Evolutionary conservation across 2,797 vertebrate species (phyloP), one percentile per base, ranked within the genome.

Genomic region (Peromyscus nudipes): DNA sequence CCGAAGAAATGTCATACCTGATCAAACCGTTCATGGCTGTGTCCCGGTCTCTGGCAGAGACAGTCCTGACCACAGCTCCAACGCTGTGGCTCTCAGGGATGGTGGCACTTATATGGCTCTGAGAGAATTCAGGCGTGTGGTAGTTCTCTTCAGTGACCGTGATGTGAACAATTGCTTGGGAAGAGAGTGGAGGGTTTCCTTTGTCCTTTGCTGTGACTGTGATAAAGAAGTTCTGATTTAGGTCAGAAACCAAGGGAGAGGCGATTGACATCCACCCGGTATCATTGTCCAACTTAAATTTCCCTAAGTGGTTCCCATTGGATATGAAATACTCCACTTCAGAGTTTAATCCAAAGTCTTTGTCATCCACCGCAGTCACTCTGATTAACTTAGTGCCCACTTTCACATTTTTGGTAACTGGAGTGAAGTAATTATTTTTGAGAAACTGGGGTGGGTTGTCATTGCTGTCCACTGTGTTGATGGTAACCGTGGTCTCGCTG

Each of bases 61-160:
- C 97, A 0, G 99, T 99, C 90, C 99, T 99, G 93, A 99, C 98
- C 73, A 99, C 97, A 0, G 99, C 97, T 90, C 99, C 99, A 0
- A 99, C 97, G n/a, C 98, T 98, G n/a, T 99, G 99, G 96, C 99
- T 99, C 98, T 99, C 99, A 0, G 99, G 99, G 92, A 99, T 96
- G 2, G 99, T 99, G 27, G 99, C 98, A 1, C 99, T 99, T 97
- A 99, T 98, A 92, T 99, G 99, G 98, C 98, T 99, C 98, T 99
- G 99, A n/a, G 99, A 99, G 98, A 99, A 99, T 97, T 99, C 99
- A 0, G 99, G 99, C 0, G 99, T 99, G 91, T 99, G 99, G 97
- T 99, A 99, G 97, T 99, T 99, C 98, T 99, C 99, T 96, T 99
- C 99, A 0, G 99, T 99, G 64, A 99, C 99, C 0, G 99, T 98